Base-by-base conservation (phyloP, 1,140 invertebrate species). In the Akabosia matsudoensis region DNA sequence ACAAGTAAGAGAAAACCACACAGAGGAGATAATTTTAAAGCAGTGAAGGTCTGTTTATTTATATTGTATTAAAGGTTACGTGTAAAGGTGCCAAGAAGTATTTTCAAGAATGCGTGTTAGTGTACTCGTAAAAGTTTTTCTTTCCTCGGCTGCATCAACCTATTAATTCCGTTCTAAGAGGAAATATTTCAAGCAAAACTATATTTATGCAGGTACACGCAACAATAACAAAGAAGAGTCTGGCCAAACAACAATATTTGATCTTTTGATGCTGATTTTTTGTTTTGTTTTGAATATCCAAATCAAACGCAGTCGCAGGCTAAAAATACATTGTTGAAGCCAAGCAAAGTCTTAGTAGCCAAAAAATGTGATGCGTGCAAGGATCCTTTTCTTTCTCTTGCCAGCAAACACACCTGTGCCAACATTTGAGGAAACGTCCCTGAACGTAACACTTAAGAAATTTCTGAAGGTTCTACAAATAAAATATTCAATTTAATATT, bases 341-440 rank as follows among this genome's bases (percentile, higher is more conserved):
- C n/a, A n/a, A n/a, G 18, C 37, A 45, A 45, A 45, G 7, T 45
- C 37, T 45, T 45, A 45, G 37, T 45, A 45, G 37, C 37, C 37
- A 45, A 45, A 45, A 7, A 45, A 45, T 45, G 18, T 45, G 7
- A 45, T 45, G 7, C 37, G 7, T 45, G 18, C 31, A 70, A 30
- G 31, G 33, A 28, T 30, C 26, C 1, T 37, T 33, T 67, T 52
- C 52, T 74, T 10, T 33, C 30, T 74, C 22, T 4, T 56, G 37
- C 31, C 30, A 34, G 30, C 70, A n/a, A n/a, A n/a, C n/a, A 18
- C 74, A 75, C 74, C 74, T 75, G 74, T 75, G 67, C 74, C 34
- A 75, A 75, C 74, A 70, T 16, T 45, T n/a, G n/a, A n/a, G n/a
- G n/a, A n/a, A n/a, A n/a, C n/a, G n/a, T n/a, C n/a, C n/a, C n/a